phyloP scores from a whole-genome alignment of 2,113 vertebrate genomes.

The Muntiacus reevesi region DNA sequence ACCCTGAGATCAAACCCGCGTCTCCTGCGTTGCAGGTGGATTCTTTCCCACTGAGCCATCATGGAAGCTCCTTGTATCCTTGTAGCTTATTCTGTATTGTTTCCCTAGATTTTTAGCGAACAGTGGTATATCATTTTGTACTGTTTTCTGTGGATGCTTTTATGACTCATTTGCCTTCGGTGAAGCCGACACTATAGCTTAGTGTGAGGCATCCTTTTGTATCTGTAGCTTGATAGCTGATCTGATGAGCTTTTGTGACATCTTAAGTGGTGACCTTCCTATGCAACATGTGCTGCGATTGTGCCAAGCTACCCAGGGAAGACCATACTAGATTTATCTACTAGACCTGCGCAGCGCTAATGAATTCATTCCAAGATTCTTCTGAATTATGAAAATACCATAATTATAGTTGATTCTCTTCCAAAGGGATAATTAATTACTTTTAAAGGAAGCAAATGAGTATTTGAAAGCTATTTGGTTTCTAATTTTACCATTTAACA shows the following conservation, averaged over 20 bases:
- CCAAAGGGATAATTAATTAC: conserved; percentile 57
- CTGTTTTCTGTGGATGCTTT: background rate
- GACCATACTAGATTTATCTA: background rate
- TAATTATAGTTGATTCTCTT: conserved; percentile 58
- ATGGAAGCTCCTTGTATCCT: background rate
- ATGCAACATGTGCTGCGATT: background rate
- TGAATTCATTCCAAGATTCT: conserved; percentile 48
- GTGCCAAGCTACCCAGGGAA: background rate
- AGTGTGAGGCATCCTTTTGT: background rate
- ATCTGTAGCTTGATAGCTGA: background rate
- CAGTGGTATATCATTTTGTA: background rate
- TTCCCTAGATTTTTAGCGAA: background rate
- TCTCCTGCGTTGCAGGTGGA: background rate
- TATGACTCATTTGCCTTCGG: background rate
- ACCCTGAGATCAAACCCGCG: background rate
- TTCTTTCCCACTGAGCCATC: background rate
- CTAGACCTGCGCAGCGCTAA: background rate
- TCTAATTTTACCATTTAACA: conserved; percentile 47
- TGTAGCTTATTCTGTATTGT: background rate
- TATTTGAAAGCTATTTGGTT: conserved; percentile 39
- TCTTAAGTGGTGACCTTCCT: background rate
- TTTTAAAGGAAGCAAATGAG: conserved; percentile 56
- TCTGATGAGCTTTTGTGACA: background rate
- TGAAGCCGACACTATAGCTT: background rate
- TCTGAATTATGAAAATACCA: conserved; percentile 62